Base-by-base conservation (phyloP, 2,797 vertebrate species). In the Enteromius argenteus region DNA sequence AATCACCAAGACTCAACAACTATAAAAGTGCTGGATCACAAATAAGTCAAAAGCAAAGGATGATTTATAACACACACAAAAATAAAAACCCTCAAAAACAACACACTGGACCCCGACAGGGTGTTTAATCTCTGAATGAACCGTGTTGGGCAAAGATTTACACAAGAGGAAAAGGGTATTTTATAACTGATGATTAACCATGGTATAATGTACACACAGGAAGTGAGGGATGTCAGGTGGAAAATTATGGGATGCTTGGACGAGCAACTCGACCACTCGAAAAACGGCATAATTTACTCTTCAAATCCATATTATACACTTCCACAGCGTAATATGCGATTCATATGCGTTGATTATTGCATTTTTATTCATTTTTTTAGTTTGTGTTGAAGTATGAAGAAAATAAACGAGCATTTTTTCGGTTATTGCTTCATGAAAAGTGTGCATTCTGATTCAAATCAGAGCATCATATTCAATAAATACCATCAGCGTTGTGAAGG, bases 11-110 rank as follows among this genome's bases (percentile, higher is more conserved):
- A 79, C n/a, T 64, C 14, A 60, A 49, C 27, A 35, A 8, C 27
- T 62, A 46, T 68, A 32, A 81, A 81, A 81, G 68, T 62, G 80
- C 67, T 39, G 44, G 5, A 42, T 68, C 32, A 58, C 49, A 42
- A 58, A 44, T 5, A 30, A 27, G 35, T 68, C 46, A 80, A 80
- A 68, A 30, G 73, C 21, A 80, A 85, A 62, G 21, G n/a, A 68
- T 46, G 62, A 76, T 72, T 27, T 37, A 71, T 32, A 53, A 62
- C 14, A 21, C 51, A 56, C 49, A 51, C 32, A 32, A n/a, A 62
- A 13, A 42, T 39, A 51, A 32, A 23, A 30, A 62, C 17, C 15
- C 49, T 27, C 15, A 42, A 46, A 5, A 35, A 10, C 72, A 19
- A 62, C 14, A 64, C 14, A 32, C 27, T 3, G 13, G 60, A 32